These are phyloP conservation scores for Dysmachus trigonus DNA, from an alignment of 2,888 invertebrate genomes.

Conservation along the genomic window DNA sequence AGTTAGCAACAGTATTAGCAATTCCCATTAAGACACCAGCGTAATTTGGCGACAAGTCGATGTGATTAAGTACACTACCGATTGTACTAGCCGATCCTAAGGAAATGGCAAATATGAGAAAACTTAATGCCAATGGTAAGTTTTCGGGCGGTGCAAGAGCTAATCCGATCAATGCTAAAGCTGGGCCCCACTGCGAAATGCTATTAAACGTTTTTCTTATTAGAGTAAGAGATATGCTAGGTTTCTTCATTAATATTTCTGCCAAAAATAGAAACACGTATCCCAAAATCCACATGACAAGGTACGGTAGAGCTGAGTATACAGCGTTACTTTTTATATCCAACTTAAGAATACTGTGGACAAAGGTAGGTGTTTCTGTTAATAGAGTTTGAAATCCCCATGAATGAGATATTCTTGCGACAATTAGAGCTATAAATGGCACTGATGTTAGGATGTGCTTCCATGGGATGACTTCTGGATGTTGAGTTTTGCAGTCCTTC, in stretches of 20 bases:
- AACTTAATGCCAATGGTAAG: conserved; percentile 63
- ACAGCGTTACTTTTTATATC: conserved; percentile 69
- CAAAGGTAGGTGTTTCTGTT: conserved; percentile 75
- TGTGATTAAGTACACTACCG: conserved; percentile 67
- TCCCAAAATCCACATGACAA: conserved; percentile 66
- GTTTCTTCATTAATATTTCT: conserved; percentile 62
- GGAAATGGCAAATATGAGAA: conserved; percentile 68
- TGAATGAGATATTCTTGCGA: conserved; percentile 72
- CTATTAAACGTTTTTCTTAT: conserved; percentile 57
- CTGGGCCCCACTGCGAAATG: conserved; percentile 65
- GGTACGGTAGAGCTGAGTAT: conserved; percentile 67
- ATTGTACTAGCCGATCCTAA: conserved; percentile 55
- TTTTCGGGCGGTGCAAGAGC: conserved; percentile 65
- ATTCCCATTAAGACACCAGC: conserved; percentile 75
- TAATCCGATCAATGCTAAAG: conserved; percentile 66
- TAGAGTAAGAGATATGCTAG: conserved; percentile 58
- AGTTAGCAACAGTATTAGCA: conserved; percentile 69
- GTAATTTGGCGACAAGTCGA: conserved; percentile 74
- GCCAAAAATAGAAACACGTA: conserved; percentile 64
- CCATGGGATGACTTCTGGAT: conserved; percentile 69
- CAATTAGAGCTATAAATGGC: conserved; percentile 69
- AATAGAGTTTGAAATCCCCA: conserved; percentile 79
- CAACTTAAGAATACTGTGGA: conserved; percentile 71
- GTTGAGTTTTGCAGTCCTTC: conserved; percentile 66
- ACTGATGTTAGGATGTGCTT: conserved; percentile 70